A percentile compares a stretch with the other conserved stretches of the same genome.
phyloP scores from a whole-genome alignment of 1,140 invertebrate species.

The Drosophila nasuta region DNA sequence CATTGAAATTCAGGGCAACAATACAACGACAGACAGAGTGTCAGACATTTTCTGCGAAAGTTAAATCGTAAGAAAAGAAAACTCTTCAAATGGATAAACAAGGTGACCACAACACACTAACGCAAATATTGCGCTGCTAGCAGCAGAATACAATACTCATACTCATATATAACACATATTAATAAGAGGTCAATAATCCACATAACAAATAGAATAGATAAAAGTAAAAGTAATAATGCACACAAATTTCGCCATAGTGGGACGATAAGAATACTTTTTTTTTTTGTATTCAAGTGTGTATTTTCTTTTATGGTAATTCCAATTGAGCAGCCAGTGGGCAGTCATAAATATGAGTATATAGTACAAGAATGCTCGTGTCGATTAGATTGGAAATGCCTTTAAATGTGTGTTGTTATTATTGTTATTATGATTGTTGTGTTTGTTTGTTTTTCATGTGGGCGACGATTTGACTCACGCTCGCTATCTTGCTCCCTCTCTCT shows the following conservation, averaged over 20 bases:
- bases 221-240: conserved; percentile 28
- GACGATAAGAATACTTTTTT: conserved; percentile 32
- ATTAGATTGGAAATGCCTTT: conserved; percentile 68
- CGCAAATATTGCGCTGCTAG: background rate
- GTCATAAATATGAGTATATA: conserved; percentile 43
- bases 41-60: too few relatives aligned
- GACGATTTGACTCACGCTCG: conserved; percentile 42
- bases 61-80: too few relatives aligned
- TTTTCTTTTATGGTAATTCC: conserved; percentile 44
- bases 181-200: background rate
- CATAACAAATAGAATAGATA: conserved; percentile 8
- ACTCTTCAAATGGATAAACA: background rate
- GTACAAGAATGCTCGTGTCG: conserved; percentile 52
- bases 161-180: background rate
- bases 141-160: background rate
- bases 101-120: background rate
- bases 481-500: background rate
- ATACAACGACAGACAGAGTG: too few relatives aligned
- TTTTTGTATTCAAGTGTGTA: background rate
- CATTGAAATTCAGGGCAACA: too few relatives aligned
- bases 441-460: conserved; percentile 13
- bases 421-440: conserved; percentile 17
- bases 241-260: conserved; percentile 2
- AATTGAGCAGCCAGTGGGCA: conserved; percentile 28
- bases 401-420: conserved; percentile 34